These are phyloP conservation scores for Carlito syrichta DNA, from an alignment of 2,113 vertebrate genomes.

Conservation along the genomic window DNA sequence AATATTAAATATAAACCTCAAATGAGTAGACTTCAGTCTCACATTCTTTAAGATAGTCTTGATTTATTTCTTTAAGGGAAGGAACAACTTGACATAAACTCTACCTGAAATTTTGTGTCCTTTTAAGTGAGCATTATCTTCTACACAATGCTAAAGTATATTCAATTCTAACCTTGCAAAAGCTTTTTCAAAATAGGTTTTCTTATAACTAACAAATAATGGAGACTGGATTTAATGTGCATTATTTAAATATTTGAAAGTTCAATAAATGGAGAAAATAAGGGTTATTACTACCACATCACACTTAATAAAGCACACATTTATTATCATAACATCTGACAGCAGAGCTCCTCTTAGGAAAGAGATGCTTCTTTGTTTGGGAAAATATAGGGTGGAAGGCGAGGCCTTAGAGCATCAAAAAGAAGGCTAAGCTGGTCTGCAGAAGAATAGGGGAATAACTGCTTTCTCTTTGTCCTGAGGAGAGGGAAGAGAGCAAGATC, in stretches of 20 bases:
- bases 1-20: conserved; percentile 25
- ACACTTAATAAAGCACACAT: not conserved
- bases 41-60: not conserved
- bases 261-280: conserved; percentile 5
- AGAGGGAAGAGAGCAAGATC: not conserved
- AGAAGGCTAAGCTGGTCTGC: not conserved
- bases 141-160: not conserved
- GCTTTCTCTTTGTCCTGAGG: not conserved
- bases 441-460: not conserved
- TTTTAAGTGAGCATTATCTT: not conserved
- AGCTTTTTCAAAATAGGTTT: conserved; percentile 10
- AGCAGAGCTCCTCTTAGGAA: not conserved
- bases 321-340: not conserved
- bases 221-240: not conserved
- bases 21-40: not conserved
- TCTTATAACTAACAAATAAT: not conserved
- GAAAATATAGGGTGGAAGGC: not conserved
- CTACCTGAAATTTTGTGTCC: not conserved
- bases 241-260: not conserved
- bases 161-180: not conserved
- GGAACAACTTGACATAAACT: not conserved
- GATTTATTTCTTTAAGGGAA: not conserved
- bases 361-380: not conserved
- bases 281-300: not conserved
- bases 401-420: not conserved